Conservation (phyloP, 2,888 invertebrate species). For the Pyrocoelia pectoralis region DNA sequence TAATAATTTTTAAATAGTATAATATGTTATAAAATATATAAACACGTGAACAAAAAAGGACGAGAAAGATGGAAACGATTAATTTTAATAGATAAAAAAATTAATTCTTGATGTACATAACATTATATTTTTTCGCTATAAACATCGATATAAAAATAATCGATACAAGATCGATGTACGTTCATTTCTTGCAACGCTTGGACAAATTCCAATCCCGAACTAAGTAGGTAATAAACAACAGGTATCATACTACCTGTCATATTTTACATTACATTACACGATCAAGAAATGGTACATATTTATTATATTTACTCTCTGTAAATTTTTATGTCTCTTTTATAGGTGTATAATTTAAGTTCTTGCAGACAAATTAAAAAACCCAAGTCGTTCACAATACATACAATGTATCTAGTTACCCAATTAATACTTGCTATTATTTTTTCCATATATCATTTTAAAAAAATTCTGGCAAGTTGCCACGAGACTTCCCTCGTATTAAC, state of each 20-base stretch:
- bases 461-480: too few relatives aligned
- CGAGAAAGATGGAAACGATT: too few relatives aligned
- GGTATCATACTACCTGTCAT: conserved; percentile 52
- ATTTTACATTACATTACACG: conserved; percentile 42
- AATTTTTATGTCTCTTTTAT: conserved; percentile 15
- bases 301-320: conserved; percentile 26
- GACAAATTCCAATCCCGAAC: conserved; percentile 51
- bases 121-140: conserved; percentile 10
- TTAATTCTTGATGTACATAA: not conserved
- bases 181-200: conserved; percentile 56
- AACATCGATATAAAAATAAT: conserved; percentile 34
- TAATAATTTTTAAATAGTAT: too few relatives aligned
- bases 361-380: conserved; percentile 5
- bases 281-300: conserved; percentile 30
- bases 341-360: conserved; percentile 7
- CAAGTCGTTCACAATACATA: conserved; percentile 1
- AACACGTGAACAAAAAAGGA: too few relatives aligned
- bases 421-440: not conserved
- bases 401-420: conserved; percentile 3
- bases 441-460: not conserved
- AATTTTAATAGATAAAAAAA: not conserved
- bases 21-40: too few relatives aligned
- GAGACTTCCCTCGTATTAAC: too few relatives aligned
- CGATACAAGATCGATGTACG: conserved; percentile 52
- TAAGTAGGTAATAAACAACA: conserved; percentile 52